A percentile compares a stretch with the other conserved stretches of the same genome.
Evolutionary conservation across 30 jellyfish, hydroid and myxozoan species (phyloP).

Genomic region (Turritopsis rubra): DNA sequence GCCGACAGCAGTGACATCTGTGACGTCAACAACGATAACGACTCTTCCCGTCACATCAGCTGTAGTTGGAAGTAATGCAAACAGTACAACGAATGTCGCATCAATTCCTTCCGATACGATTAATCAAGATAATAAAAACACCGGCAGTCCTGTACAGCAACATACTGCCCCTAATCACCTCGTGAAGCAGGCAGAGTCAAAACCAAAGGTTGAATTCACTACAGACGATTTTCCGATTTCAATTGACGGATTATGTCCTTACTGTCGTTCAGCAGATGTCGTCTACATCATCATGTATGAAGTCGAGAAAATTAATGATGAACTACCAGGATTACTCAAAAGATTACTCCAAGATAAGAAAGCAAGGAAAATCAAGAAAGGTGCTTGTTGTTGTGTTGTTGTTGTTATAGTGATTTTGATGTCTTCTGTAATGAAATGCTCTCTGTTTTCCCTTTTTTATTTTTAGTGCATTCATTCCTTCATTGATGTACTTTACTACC

Average conservation of each 20-base stretch:
- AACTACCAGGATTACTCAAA: conserved; percentile 50
- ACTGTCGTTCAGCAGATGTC: conserved; percentile 73
- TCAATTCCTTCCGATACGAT: neutral
- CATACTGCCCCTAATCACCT: neutral
- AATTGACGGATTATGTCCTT: conserved; percentile 76
- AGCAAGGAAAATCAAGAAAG: conserved; percentile 66
- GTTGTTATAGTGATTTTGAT: neutral
- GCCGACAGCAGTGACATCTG: neutral
- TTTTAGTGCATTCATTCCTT: neutral
- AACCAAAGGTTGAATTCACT: conserved; percentile 28
- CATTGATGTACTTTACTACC: neutral
- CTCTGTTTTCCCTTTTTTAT: neutral
- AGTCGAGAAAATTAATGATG: conserved; percentile 31
- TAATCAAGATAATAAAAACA: neutral
- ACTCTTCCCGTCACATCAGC: neutral
- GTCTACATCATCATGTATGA: conserved; percentile 58
- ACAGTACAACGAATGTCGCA: neutral
- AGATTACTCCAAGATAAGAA: conserved; percentile 35
- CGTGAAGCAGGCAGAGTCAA: neutral
- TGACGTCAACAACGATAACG: neutral
- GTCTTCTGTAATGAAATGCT: neutral
- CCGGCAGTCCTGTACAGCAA: neutral
- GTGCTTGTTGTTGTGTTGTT: conserved; percentile 33
- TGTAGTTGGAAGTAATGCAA: neutral
- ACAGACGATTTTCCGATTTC: conserved; percentile 89